These are phyloP conservation scores for Drosophila algonquin DNA, from an alignment of 2,888 invertebrate genomes.

Conservation along the genomic window DNA sequence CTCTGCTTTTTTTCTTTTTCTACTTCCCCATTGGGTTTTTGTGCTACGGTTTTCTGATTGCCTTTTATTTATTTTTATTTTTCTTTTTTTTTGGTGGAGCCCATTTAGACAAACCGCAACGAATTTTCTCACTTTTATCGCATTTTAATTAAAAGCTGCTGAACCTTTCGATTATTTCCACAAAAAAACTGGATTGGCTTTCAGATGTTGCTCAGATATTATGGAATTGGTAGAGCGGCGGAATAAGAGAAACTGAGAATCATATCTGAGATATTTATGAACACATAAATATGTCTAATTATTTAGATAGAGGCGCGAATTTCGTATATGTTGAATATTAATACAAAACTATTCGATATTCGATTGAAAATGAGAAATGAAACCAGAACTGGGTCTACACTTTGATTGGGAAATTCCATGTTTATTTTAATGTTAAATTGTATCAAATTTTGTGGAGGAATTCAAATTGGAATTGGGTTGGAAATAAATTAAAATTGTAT, in stretches of 20 bases:
- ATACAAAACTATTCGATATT: constrained; percentile 21
- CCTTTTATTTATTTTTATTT: constrained; percentile 1
- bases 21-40: constrained; percentile 11
- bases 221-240: background rate
- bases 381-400: constrained; percentile 3
- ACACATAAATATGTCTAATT: constrained; percentile 78
- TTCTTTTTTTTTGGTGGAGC: constrained; percentile 9
- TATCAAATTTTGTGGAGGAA: background rate
- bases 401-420: background rate
- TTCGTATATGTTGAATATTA: constrained; percentile 42
- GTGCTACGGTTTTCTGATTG: constrained; percentile 35
- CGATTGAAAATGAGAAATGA: constrained; percentile 8
- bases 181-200: constrained; percentile 29
- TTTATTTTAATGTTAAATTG: background rate
- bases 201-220: background rate
- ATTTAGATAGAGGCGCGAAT: constrained; percentile 59
- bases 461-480: background rate
- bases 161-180: constrained; percentile 49
- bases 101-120: constrained; percentile 67
- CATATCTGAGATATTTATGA: constrained; percentile 70
- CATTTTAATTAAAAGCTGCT: constrained; percentile 71
- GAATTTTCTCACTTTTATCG: constrained; percentile 65
- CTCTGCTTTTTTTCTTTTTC: background rate
- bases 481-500: background rate
- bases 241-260: constrained; percentile 38